These are phyloP conservation scores for Penelope pileata DNA, from an alignment of 2,113 vertebrate species.

Conservation along the genomic window DNA sequence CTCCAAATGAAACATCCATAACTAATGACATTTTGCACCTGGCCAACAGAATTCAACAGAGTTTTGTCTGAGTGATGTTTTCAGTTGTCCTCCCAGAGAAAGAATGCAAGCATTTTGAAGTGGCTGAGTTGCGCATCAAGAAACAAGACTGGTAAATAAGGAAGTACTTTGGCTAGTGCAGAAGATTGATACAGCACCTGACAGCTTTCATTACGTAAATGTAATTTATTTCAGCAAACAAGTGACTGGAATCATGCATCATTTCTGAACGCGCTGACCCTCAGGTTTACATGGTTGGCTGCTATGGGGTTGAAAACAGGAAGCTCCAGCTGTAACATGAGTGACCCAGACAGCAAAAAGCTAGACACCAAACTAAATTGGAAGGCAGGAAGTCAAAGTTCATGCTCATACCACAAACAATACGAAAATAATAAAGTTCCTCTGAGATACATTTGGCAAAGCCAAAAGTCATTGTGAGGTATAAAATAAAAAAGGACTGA, in stretches of 20 bases:
- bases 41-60: neutral
- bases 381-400: conserved; percentile 83
- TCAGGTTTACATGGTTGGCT: conserved; percentile 79
- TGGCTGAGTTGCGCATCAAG: conserved; percentile 52
- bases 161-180: conserved; percentile 69
- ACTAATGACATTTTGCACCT: neutral
- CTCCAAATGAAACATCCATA: neutral
- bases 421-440: conserved; percentile 75
- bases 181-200: conserved; percentile 73
- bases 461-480: conserved; percentile 26
- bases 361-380: conserved; percentile 74
- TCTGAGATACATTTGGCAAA: conserved; percentile 72
- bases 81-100: neutral
- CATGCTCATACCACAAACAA: conserved; percentile 78
- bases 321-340: conserved; percentile 81
- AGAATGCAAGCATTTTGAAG: neutral
- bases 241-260: conserved; percentile 74
- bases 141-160: conserved; percentile 78
- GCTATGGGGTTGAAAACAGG: conserved; percentile 79
- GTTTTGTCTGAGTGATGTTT: neutral
- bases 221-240: conserved; percentile 76
- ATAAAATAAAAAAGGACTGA: conserved; percentile 40
- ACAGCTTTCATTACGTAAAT: conserved; percentile 80
- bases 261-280: conserved; percentile 76
- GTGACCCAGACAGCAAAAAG: conserved; percentile 81